These are phyloP conservation scores for Cephus cinctus DNA, from an alignment of 1,140 invertebrate species.

Conservation along the genomic window DNA sequence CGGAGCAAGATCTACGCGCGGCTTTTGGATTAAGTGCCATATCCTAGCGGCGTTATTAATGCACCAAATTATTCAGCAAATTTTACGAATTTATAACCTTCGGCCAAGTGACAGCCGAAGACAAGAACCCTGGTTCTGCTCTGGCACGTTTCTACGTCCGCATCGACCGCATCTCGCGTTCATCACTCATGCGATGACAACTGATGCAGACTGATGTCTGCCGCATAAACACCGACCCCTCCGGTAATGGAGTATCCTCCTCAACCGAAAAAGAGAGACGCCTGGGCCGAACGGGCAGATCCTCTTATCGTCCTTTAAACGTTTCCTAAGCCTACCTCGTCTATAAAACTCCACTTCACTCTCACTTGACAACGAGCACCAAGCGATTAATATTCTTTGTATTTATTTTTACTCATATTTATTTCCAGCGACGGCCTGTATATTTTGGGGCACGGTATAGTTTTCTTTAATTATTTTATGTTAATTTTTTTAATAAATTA, in stretches of 20 bases:
- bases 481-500: too few species aligned
- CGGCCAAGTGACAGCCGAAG: constrained; percentile 4
- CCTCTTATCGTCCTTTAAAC: too few species aligned
- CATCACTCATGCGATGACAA: constrained; percentile 42
- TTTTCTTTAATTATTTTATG: too few species aligned
- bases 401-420: too few species aligned
- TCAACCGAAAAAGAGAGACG: too few species aligned
- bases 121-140: constrained; percentile 19
- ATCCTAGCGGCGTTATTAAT: constrained; percentile 37
- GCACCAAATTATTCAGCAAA: constrained; percentile 42
- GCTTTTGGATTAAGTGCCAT: constrained; percentile 25
- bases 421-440: too few species aligned
- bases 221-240: constrained; percentile 6
- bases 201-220: constrained; percentile 40
- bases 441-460: too few species aligned
- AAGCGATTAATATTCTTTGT: too few species aligned
- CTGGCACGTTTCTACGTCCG: constrained; percentile 12
- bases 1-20: not conserved
- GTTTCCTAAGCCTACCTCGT: too few species aligned
- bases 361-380: too few species aligned
- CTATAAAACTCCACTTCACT: too few species aligned
- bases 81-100: constrained; percentile 14
- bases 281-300: too few species aligned
- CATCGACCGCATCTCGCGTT: constrained; percentile 10
- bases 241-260: constrained; percentile 12